A percentile compares a stretch with the other conserved stretches of the same genome.
Evolutionary conservation across 2,888 invertebrate genomes (phyloP).

Genomic region (Apeira syringaria): DNA sequence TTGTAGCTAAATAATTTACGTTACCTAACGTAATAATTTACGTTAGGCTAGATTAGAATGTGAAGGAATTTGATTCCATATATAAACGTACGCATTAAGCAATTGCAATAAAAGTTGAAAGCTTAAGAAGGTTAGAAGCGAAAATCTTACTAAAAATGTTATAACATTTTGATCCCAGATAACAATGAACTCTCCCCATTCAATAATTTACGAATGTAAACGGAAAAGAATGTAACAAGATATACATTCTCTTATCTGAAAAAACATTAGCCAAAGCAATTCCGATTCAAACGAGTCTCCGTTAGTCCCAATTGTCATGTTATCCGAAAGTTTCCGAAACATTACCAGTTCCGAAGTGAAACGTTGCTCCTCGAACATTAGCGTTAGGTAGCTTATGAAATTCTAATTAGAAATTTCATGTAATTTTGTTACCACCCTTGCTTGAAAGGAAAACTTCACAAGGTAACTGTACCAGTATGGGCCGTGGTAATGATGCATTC

Average conservation of each 20-base stretch:
- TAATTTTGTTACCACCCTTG: conserved; percentile 18
- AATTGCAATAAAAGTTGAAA: too few relatives aligned
- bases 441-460: conserved; percentile 9
- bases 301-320: conserved; percentile 17
- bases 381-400: conserved; percentile 24
- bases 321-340: conserved; percentile 13
- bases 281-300: conserved; percentile 3
- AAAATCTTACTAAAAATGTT: too few relatives aligned
- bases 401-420: conserved; percentile 24
- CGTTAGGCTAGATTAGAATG: too few relatives aligned
- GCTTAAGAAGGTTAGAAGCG: too few relatives aligned
- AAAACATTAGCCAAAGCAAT: conserved; percentile 1
- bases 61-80: too few relatives aligned
- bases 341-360: conserved; percentile 8
- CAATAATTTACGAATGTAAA: neutral
- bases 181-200: too few relatives aligned
- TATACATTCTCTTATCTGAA: neutral
- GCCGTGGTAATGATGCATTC: too few relatives aligned
- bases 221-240: neutral
- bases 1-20: too few relatives aligned
- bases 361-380: conserved; percentile 10
- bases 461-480: conserved; percentile 9
- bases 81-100: too few relatives aligned
- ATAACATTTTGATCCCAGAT: too few relatives aligned
- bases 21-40: too few relatives aligned